These are phyloP conservation scores for Tetraneura akinire DNA, from an alignment of 1,140 invertebrate genomes.

Conservation along the genomic window DNA sequence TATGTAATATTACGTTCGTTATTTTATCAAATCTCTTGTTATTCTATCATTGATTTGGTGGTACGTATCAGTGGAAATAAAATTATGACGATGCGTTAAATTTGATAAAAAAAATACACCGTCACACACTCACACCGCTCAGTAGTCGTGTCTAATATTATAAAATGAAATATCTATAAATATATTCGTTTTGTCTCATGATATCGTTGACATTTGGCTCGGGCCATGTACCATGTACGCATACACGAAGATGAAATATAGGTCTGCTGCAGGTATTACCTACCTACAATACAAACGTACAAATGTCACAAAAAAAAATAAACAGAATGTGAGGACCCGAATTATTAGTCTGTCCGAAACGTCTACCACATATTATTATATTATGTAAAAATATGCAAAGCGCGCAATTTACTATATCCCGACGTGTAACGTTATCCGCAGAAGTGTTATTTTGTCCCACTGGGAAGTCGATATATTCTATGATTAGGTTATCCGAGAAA, in stretches of 20 bases:
- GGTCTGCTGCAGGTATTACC: too few species aligned
- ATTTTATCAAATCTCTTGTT: too few species aligned
- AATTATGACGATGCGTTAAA: too few species aligned
- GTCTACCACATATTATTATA: too few species aligned
- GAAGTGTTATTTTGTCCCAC: not conserved
- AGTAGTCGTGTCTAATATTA: not conserved
- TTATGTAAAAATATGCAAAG: slow-evolving; percentile 47
- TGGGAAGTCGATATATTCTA: not conserved
- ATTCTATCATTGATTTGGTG: too few species aligned
- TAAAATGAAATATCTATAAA: too few species aligned
- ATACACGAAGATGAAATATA: too few species aligned
- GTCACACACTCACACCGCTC: too few species aligned
- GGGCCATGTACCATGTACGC: not conserved
- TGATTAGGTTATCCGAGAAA: not conserved
- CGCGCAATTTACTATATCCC: slow-evolving; percentile 14
- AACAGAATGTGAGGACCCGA: slow-evolving; percentile 10
- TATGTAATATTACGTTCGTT: too few species aligned
- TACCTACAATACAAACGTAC: too few species aligned
- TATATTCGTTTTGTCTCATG: not conserved
- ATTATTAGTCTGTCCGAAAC: slow-evolving; percentile 9
- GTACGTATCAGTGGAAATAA: too few species aligned
- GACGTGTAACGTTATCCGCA: not conserved
- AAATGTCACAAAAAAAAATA: slow-evolving; percentile 11
- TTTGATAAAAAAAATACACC: too few species aligned
- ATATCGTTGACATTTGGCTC: not conserved